Evolutionary conservation across 2,888 invertebrate genomes (phyloP).

Genomic region (Drosophila histrio): DNA sequence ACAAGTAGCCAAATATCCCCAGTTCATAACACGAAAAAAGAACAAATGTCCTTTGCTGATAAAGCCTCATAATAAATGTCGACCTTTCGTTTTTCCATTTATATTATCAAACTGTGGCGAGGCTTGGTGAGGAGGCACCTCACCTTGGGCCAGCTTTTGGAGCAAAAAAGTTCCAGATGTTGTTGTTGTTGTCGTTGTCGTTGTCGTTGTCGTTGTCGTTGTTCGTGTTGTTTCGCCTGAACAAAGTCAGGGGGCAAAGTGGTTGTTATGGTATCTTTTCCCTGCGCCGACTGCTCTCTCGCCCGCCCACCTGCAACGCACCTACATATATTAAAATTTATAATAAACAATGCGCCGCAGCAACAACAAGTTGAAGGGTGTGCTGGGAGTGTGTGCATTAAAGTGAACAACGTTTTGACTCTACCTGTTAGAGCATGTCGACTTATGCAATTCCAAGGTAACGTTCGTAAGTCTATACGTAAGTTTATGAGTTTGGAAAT

Average conservation of each 20-base stretch:
- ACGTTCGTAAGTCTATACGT: not conserved
- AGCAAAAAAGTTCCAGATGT: conserved; percentile 32
- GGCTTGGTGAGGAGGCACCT: conserved; percentile 4
- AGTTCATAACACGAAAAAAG: conserved; percentile 75
- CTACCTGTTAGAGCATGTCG: not conserved
- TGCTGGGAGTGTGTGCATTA: conserved; percentile 35
- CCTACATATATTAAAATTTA: conserved; percentile 74
- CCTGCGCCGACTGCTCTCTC: conserved; percentile 10
- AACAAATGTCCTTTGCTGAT: conserved; percentile 84
- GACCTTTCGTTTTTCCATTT: conserved; percentile 84
- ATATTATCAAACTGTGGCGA: conserved; percentile 79
- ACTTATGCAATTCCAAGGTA: not conserved
- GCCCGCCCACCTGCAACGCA: conserved; percentile 36
- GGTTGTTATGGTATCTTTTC: conserved; percentile 35
- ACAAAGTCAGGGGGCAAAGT: conserved; percentile 1
- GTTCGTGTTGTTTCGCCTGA: conserved; percentile 23
- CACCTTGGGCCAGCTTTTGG: conserved; percentile 23
- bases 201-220: conserved; percentile 13
- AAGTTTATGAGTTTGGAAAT: not conserved
- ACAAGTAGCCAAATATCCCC: conserved; percentile 71
- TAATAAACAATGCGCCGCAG: conserved; percentile 63
- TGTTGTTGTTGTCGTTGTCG: conserved; percentile 17
- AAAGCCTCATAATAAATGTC: conserved; percentile 84
- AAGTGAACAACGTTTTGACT: conserved; percentile 37
- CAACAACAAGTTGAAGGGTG: conserved; percentile 11